Base-by-base conservation (phyloP, 2,888 invertebrate species). In the Elgonia sp. region DNA sequence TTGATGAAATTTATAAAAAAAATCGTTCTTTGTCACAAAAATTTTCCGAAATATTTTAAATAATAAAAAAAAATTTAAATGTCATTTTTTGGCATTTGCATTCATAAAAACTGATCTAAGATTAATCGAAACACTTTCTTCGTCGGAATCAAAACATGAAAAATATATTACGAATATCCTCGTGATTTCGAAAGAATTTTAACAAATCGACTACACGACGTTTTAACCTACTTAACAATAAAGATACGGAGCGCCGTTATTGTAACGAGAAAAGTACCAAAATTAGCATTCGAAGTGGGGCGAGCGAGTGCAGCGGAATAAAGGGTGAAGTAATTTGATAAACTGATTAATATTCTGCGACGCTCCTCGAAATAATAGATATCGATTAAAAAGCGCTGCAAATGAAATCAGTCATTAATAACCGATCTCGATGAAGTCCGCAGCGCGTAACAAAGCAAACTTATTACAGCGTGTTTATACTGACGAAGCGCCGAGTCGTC, bases 351-450 rank as follows among this genome's bases (percentile, higher is more conserved):
- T 83, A 76, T 76, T 67, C 77, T 5, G 20, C 46, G 63, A 40
- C 7, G 40, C 57, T 55, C 5, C 8, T 29, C 29, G 39, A 69
- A 77, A 46, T 82, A 73, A 73, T 65, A 37, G 73, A 0, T 69
- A 76, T 83, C 69, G 76, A 83, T 83, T 76, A 83, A 76, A 76
- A 76, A 82, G 69, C 75, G 16, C 50, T 6, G 50, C 69, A 57
- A 75, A 83, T 83, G 20, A 29, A 72, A 83, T 83, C 57, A 69
- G 69, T 55, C 18, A 77, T 84, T 67, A 84, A 70, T 70, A 62
- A 77, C 37, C 12, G 39, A 69, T 42, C 39, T n/a, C 53, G 65
- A 21, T 14, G 29, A 53, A 80, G 46, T 46, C 21, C n/a, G 37
- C 18, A 39, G 9, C 16, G 12, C 55, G 75, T 42, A 57, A 55